phyloP scores from a whole-genome alignment of 2,113 vertebrate genomes.

The cat (Felis catus) region DNA sequence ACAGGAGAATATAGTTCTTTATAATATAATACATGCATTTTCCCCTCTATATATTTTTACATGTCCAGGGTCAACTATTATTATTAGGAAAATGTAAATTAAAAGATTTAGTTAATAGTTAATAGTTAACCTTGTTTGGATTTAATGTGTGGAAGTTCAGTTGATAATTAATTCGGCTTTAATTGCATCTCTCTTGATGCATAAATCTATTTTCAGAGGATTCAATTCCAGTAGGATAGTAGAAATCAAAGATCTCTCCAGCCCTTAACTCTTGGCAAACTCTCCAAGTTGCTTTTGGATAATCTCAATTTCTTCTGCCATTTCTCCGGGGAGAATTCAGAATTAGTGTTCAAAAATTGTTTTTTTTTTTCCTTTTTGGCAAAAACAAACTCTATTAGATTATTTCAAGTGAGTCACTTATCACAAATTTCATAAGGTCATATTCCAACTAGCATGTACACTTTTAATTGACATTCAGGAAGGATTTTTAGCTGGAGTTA shows the following conservation, averaged over 20 bases:
- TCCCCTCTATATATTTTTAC: background rate
- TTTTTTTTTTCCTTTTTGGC: background rate
- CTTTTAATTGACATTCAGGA: slow-evolving; percentile 21
- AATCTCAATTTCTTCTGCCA: background rate
- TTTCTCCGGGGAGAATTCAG: slow-evolving; percentile 2
- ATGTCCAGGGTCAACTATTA: background rate
- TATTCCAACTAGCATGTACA: slow-evolving; percentile 19
- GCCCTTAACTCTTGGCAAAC: background rate
- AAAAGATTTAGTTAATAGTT: background rate
- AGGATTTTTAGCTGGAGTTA: background rate
- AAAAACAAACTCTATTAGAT: background rate
- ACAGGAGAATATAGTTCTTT: background rate
- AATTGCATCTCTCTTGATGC: background rate
- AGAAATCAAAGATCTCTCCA: background rate
- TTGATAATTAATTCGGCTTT: background rate
- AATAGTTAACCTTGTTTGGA: background rate
- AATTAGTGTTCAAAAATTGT: background rate
- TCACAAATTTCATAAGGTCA: background rate
- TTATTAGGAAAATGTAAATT: background rate
- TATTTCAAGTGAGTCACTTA: background rate
- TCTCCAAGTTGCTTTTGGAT: background rate
- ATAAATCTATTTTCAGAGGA: background rate
- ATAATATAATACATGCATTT: background rate
- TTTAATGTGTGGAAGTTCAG: background rate
- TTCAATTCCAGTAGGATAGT: background rate